These are phyloP conservation scores for Trachelus troglodyta DNA, from an alignment of 2,888 invertebrate species.

Conservation along the genomic window DNA sequence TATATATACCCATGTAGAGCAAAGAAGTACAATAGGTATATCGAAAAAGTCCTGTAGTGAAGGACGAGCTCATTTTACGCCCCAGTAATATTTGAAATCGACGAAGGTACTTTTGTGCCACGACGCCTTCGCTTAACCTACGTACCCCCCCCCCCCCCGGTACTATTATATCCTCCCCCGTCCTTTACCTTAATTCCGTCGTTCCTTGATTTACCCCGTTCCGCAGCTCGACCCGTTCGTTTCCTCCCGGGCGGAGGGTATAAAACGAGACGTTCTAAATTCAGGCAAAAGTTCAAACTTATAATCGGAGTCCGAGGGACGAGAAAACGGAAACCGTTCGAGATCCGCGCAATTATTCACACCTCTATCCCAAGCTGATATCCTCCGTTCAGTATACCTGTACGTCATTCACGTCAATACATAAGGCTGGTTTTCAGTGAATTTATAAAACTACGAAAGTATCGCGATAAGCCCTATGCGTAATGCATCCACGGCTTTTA, in stretches of 20 bases:
- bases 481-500: too few species aligned
- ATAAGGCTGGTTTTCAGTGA: not conserved
- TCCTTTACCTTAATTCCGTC: not conserved
- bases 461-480: not conserved
- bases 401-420: not conserved
- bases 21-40: not conserved
- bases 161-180: not conserved
- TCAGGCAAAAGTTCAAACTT: not conserved
- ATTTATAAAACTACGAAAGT: not conserved
- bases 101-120: conserved; percentile 12
- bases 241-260: not conserved
- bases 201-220: not conserved
- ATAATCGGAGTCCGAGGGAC: not conserved
- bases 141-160: too few species aligned
- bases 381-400: not conserved
- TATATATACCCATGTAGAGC: not conserved
- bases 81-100: conserved; percentile 46
- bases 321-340: not conserved
- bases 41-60: not conserved
- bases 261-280: not conserved
- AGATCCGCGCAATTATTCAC: not conserved
- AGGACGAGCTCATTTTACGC: conserved; percentile 55
- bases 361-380: not conserved
- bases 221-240: not conserved
- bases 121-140: not conserved